Evolutionary conservation across 2,113 vertebrate species (phyloP).

Genomic region (Archilochus colubris): DNA sequence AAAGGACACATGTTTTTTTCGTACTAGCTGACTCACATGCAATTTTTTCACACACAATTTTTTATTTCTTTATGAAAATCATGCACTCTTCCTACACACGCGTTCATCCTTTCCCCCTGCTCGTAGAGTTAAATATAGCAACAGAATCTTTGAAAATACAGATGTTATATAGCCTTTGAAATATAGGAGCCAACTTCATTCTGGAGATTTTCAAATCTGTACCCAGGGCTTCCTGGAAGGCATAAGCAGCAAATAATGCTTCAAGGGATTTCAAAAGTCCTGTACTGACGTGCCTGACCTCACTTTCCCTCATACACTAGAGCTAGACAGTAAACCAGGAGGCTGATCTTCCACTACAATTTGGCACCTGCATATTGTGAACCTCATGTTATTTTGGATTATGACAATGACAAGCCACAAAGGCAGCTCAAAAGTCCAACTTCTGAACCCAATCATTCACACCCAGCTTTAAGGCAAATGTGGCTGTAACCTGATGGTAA

Average conservation of each 20-base stretch:
- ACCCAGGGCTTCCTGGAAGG: not conserved
- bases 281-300: not conserved
- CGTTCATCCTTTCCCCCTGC: not conserved
- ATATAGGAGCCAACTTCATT: not conserved
- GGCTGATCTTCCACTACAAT: not conserved
- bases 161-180: not conserved
- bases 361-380: not conserved
- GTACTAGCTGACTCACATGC: not conserved
- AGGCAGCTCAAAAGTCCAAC: not conserved
- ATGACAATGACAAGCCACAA: not conserved
- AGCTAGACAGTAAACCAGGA: not conserved
- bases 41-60: not conserved
- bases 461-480: not conserved
- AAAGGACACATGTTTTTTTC: not conserved
- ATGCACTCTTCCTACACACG: not conserved
- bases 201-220: not conserved
- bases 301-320: fast-evolving
- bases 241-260: not conserved
- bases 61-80: not conserved
- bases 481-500: not conserved
- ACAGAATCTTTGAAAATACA: not conserved
- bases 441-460: not conserved
- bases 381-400: not conserved
- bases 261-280: not conserved
- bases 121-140: not conserved